Evolutionary conservation across 1,140 invertebrate species (phyloP).

Genomic region (Augochlora pura): DNA sequence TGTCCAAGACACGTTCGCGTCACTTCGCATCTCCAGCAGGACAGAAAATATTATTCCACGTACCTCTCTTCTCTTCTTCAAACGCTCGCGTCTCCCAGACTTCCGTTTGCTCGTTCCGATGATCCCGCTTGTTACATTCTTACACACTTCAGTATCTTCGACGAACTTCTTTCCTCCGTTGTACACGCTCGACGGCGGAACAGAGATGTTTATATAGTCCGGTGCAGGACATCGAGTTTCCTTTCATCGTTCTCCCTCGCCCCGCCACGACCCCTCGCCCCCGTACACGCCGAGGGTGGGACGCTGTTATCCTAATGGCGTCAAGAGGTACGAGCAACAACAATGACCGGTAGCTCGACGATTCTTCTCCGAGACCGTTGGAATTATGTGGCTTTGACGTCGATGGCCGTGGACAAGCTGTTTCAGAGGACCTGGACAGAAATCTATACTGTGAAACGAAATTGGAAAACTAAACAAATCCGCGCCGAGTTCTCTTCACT

Average conservation of each 20-base stretch:
- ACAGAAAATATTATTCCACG: constrained; percentile 26
- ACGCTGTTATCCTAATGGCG: constrained; percentile 50
- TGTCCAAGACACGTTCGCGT: neutral
- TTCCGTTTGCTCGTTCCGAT: constrained; percentile 6
- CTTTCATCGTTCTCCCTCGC: constrained; percentile 42
- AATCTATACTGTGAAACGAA: too few relatives aligned
- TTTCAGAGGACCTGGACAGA: neutral
- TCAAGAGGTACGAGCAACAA: constrained; percentile 40
- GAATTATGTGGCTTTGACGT: neutral
- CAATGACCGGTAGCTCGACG: constrained; percentile 37
- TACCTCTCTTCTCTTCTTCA: neutral
- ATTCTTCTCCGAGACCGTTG: constrained; percentile 19
- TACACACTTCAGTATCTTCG: neutral
- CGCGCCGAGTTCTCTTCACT: too few relatives aligned
- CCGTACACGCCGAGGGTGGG: constrained; percentile 25
- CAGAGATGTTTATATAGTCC: constrained; percentile 35
- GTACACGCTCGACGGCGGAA: constrained; percentile 15
- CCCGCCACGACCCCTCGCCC: constrained; percentile 11
- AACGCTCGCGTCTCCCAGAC: neutral
- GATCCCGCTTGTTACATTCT: constrained; percentile 41
- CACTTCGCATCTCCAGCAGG: neutral
- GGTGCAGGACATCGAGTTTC: constrained; percentile 34
- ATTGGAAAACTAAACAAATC: too few relatives aligned
- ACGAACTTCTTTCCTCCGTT: constrained; percentile 4
- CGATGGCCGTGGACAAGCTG: constrained; percentile 2